A percentile compares a stretch with the other conserved stretches of the same genome.
phyloP scores from a whole-genome alignment of 1,140 invertebrate genomes.

The Drosophila sechellia region DNA sequence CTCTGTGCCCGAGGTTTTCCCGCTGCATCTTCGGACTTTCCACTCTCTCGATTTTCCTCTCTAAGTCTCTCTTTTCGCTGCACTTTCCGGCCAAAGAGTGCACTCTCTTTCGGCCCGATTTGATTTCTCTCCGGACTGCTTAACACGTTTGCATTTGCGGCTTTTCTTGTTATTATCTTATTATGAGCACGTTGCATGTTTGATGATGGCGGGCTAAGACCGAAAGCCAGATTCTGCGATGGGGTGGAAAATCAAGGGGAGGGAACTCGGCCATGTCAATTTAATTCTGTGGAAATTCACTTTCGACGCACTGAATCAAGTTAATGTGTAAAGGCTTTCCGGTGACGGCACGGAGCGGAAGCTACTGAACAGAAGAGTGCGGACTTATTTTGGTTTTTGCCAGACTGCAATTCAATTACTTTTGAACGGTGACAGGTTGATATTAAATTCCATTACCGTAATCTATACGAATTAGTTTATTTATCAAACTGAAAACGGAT shows the following conservation, averaged over 20 bases:
- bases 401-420: constrained; percentile 59
- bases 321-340: constrained; percentile 39
- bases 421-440: constrained; percentile 24
- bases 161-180: constrained; percentile 64
- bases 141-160: constrained; percentile 56
- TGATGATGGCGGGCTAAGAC: constrained; percentile 9
- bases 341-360: not conserved
- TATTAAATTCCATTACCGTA: constrained; percentile 32
- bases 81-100: constrained; percentile 39
- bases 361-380: not conserved
- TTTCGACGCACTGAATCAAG: constrained; percentile 46
- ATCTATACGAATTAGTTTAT: too few relatives aligned
- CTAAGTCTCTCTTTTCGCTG: constrained; percentile 44
- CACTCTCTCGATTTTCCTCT: constrained; percentile 21
- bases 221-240: constrained; percentile 13
- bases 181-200: constrained; percentile 65
- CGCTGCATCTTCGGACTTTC: constrained; percentile 35
- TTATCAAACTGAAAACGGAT: too few relatives aligned
- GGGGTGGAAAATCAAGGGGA: constrained; percentile 9
- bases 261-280: constrained; percentile 31
- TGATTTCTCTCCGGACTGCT: constrained; percentile 12
- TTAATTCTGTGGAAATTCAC: constrained; percentile 45
- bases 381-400: constrained; percentile 22
- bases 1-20: constrained; percentile 31
- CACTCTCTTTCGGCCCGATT: constrained; percentile 6